Conservation (phyloP, 2,888 invertebrate genomes). For the Drosophila picticornis region DNA sequence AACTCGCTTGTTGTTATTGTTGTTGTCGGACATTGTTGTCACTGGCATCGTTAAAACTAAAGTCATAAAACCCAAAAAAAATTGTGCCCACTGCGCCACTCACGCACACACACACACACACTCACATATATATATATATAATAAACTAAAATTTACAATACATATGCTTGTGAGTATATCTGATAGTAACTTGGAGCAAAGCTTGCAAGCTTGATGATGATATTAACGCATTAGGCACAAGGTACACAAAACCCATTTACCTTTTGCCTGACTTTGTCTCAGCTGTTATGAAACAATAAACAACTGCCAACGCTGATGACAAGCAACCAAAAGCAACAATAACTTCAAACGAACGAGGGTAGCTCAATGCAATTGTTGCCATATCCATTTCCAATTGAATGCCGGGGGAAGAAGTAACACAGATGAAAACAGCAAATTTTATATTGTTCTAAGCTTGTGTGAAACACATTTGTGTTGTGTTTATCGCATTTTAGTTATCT, state of each 20-base stretch:
- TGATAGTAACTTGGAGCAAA: conserved; percentile 37
- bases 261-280: conserved; percentile 67
- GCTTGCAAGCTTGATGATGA: conserved; percentile 65
- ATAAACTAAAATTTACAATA: conserved; percentile 25
- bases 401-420: background rate
- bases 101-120: conserved; percentile 21
- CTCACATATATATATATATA: conserved; percentile 11
- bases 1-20: conserved; percentile 54
- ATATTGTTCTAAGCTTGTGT: background rate
- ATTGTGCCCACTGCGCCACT: conserved; percentile 58
- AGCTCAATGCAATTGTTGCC: conserved; percentile 5
- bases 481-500: conserved; percentile 17
- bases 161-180: conserved; percentile 17
- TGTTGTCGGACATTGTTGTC: conserved; percentile 55
- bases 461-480: background rate
- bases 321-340: conserved; percentile 45
- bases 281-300: conserved; percentile 79
- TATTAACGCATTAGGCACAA: conserved; percentile 80
- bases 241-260: conserved; percentile 79
- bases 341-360: conserved; percentile 42
- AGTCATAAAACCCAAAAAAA: conserved; percentile 70
- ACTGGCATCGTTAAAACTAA: conserved; percentile 71
- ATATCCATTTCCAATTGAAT: background rate
- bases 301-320: conserved; percentile 63
- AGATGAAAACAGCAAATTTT: background rate